A percentile compares a stretch with the other conserved stretches of the same genome.
Conservation (phyloP, 2,797 vertebrate species). For the Gymnodraco acuticeps region DNA sequence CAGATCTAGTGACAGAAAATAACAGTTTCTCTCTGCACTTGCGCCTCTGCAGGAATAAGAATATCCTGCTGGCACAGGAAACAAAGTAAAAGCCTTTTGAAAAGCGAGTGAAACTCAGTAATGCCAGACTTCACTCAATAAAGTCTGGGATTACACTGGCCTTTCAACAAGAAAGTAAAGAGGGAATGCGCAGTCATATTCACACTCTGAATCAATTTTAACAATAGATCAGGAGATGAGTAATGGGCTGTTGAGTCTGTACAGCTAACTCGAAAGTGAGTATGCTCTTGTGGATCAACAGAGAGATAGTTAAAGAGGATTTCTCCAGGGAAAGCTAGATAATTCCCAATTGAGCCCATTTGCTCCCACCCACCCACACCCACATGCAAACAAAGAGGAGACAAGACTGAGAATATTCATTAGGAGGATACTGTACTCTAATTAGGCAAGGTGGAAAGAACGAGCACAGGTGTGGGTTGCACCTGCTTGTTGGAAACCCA, state of each 20-base stretch:
- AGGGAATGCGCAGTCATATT: constrained; percentile 31
- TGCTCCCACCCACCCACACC: constrained; percentile 69
- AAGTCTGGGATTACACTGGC: constrained; percentile 14
- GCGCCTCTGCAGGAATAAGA: constrained; percentile 16
- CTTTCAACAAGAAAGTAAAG: constrained; percentile 23
- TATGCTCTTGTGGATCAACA: constrained; percentile 60
- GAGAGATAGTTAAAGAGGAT: constrained; percentile 68
- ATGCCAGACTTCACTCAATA: constrained; percentile 22
- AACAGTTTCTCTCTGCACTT: constrained; percentile 42
- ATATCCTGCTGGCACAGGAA: constrained; percentile 51
- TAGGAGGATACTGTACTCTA: constrained; percentile 82
- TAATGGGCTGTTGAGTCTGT: constrained; percentile 52
- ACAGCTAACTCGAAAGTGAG: constrained; percentile 47
- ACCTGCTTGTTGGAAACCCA: constrained; percentile 78
- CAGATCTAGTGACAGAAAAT: constrained; percentile 63
- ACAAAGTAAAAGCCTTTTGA: constrained; percentile 34
- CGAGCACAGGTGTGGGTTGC: constrained; percentile 80
- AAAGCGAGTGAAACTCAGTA: constrained; percentile 35
- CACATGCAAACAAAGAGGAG: constrained; percentile 50
- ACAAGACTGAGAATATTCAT: constrained; percentile 84
- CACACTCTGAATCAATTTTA: constrained; percentile 39
- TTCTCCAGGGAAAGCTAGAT: constrained; percentile 82
- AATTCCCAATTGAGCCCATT: constrained; percentile 84
- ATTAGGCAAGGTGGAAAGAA: constrained; percentile 80
- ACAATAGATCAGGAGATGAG: constrained; percentile 57